Conservation (phyloP, 2,113 vertebrate genomes). For the Calidris pugnax region DNA sequence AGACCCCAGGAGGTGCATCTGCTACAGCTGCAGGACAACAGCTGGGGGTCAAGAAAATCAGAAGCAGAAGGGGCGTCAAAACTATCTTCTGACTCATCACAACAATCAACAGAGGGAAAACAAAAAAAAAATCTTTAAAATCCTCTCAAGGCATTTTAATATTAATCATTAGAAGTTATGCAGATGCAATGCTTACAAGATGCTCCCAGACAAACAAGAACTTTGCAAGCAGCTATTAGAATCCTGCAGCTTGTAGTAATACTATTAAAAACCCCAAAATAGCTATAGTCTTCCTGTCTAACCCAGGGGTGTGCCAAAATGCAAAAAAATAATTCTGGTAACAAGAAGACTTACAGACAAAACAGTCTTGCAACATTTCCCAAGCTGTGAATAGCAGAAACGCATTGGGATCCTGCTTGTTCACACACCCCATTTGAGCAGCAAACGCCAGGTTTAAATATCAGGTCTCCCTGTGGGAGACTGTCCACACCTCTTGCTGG, state of each 20-base stretch:
- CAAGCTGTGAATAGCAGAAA: not conserved
- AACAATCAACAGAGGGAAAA: not conserved
- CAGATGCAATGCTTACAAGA: not conserved
- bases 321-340: not conserved
- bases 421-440: not conserved
- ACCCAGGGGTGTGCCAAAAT: not conserved
- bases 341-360: not conserved
- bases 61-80: not conserved
- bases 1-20: not conserved
- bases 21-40: not conserved
- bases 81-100: conserved; percentile 18
- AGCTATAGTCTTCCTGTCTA: not conserved
- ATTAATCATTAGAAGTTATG: not conserved
- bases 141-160: not conserved
- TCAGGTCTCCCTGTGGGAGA: not conserved
- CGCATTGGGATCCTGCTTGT: not conserved
- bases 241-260: not conserved
- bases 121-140: not conserved
- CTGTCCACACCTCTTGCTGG: not conserved
- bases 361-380: not conserved
- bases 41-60: not conserved
- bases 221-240: not conserved
- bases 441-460: not conserved
- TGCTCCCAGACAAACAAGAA: not conserved
- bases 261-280: not conserved